Evolutionary conservation across 2,113 vertebrate species (phyloP), one percentile per base, ranked within the genome.

Genomic region (Apodemus sylvaticus): DNA sequence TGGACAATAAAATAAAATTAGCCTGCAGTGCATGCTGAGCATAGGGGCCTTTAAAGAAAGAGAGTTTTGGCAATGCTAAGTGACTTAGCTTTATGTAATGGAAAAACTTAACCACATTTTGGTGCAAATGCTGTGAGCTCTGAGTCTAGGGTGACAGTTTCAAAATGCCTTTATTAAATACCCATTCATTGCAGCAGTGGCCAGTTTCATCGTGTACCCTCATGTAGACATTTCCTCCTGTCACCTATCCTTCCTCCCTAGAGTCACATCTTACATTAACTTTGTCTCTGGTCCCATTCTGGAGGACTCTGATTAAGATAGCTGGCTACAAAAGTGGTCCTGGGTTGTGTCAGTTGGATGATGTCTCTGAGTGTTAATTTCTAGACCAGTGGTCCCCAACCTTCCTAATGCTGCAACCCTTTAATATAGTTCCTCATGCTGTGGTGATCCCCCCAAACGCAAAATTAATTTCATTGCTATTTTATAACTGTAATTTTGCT

Each of bases 1-100:
- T 96, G 88, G 45, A 96, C 96, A 96, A 97, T 98, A 96, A 96
- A 98, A 97, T 97, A 97, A 96, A 98, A 95, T 93, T 95, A 96
- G 58, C 78, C 20, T 73, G 42, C 29, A 22, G 48, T 95, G 76
- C 83, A 86, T 91, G 26, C 87, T 71, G 85, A 66, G 71, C 89
- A 94, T 91, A 85, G 42, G 70, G 22, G 26, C 2, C 66, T 93
- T 91, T 77, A 78, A 95, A 93, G 68, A 94, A 91, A 89, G 87
- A 71, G 81, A 79, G 76, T 94, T 93, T 96, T 85, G 94, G 86
- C 90, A 96, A 74, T 66, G 45, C 45, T 60, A 93, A 74, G 53
- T 82, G 36, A 90, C 85, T 93, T 87, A 62, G n/a, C 45, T 96
- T 93, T 85, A 95, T 78, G 39, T 77, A 81, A 81, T 94, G 39